Base-by-base conservation (phyloP, 2,888 invertebrate species). In the Amiota mariae region DNA sequence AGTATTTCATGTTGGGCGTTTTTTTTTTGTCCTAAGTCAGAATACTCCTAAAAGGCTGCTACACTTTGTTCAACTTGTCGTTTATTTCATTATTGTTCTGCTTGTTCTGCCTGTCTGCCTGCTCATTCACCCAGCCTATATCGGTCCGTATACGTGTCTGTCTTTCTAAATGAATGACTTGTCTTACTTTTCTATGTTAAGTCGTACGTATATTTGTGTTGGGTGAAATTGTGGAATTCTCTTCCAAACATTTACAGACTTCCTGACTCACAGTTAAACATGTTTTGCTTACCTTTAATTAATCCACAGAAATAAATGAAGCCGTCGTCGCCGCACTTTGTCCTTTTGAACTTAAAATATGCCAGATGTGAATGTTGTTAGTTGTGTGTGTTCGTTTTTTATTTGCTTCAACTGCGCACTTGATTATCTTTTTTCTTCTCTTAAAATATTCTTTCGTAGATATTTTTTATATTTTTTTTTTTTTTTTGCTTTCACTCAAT, bases 1-100 rank as follows among this genome's bases (percentile, higher is more conserved):
- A 63, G 63, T 63, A 24, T 63, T 13, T 78, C 79, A 80, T 85
- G 80, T 72, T 80, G 82, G 82, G 85, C 86, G 84, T 78, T 83
- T 78, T 77, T 77, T 78, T 61, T 54, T 74, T 63, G n/a, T 56
- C 47, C 18, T 46, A 47, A n/a, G n/a, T 13, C 59, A 18, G 49
- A 48, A 9, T 49, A 49, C 57, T 13, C 70, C 70, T n/a, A 36
- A 70, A 70, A 59, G 57, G 47, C 63, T 20, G 64, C 64, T 64
- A 63, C 64, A 20, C 8, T 15, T 70, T 49, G 64, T 57, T 64
- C 49, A 56, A 36, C 15, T 54, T 57, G 20, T 36, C 56, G 49
- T 59, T 59, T 15, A 70, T 68, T 71, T 49, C 51, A 13, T 18
- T 67, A 11, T 49, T 18, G 49, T 67, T 59, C 8, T 13, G 20